Evolutionary conservation across 30 jellyfish, hydroid and myxozoan genomes (phyloP).

Genomic region (Aurelia coerulea): DNA sequence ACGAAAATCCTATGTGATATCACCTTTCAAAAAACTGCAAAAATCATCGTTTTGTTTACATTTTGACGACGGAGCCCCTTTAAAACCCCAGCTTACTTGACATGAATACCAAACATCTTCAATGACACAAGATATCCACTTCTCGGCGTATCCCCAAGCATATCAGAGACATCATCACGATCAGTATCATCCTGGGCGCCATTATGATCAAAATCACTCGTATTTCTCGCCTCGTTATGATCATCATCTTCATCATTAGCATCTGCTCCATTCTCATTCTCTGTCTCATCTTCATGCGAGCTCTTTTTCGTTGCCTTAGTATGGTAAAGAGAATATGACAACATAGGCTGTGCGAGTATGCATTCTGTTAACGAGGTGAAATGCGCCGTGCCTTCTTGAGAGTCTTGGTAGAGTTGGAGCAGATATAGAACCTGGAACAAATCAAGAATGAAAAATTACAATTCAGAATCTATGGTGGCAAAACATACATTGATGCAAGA

Average conservation of each 20-base stretch:
- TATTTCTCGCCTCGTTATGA: background rate
- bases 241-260: conserved; percentile 41
- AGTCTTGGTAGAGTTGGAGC: conserved; percentile 70
- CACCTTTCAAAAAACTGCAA: too few species aligned
- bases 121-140: conserved; percentile 49
- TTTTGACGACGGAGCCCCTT: too few species aligned
- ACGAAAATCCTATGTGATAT: too few species aligned
- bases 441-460: background rate
- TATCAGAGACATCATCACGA: background rate
- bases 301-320: conserved; percentile 61
- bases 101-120: conserved; percentile 78
- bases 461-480: too few species aligned
- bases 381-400: conserved; percentile 63
- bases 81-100: conserved; percentile 46
- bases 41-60: too few species aligned
- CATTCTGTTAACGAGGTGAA: conserved; percentile 84
- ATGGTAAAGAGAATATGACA: conserved; percentile 72
- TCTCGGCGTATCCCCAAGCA: conserved; percentile 7
- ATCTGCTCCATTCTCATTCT: conserved; percentile 22
- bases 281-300: conserved; percentile 38
- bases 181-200: conserved; percentile 33
- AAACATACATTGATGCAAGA: too few species aligned
- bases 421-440: conserved; percentile 81
- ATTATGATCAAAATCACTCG: conserved; percentile 32
- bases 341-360: conserved; percentile 83